A percentile compares a stretch with the other conserved stretches of the same genome.
These are phyloP conservation scores for Hemitrygon akajei DNA, from an alignment of 2,797 vertebrate species.

Conservation along the genomic window DNA sequence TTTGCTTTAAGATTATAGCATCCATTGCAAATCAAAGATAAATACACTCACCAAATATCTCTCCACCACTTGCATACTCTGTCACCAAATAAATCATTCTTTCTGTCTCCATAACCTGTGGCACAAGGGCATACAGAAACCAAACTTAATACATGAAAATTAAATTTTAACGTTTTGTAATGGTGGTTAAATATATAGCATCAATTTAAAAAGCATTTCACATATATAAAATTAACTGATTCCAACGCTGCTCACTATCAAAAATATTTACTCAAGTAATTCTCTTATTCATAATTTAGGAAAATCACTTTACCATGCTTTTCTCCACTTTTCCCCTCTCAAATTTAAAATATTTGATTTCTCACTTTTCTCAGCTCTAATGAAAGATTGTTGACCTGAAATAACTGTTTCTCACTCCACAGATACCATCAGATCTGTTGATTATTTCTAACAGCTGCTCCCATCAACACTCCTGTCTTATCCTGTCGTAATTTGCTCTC, in stretches of 20 bases:
- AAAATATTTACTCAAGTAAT: background rate
- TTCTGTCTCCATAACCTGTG: constrained; percentile 96
- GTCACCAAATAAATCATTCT: constrained; percentile 97
- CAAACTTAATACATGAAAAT: background rate
- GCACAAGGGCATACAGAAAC: background rate
- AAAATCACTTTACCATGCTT: background rate
- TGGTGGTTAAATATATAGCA: constrained; percentile 44
- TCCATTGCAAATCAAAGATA: constrained; percentile 41
- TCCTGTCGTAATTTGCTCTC: no score
- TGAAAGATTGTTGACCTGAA: no score
- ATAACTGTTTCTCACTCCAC: no score
- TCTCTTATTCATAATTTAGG: background rate
- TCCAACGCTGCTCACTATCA: background rate
- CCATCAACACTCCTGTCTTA: no score
- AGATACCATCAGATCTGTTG: no score
- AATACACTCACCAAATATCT: constrained; percentile 88
- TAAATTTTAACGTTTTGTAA: constrained; percentile 28
- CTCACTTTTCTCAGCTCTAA: no score
- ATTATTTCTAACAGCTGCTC: no score
- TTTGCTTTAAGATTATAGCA: background rate
- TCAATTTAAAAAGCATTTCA: background rate
- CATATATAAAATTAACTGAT: background rate
- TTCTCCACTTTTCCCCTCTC: background rate
- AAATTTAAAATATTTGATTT: no score
- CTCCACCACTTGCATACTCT: constrained; percentile 92